Base-by-base conservation (phyloP, 1,140 invertebrate genomes). In the Melitaea cinxia region DNA sequence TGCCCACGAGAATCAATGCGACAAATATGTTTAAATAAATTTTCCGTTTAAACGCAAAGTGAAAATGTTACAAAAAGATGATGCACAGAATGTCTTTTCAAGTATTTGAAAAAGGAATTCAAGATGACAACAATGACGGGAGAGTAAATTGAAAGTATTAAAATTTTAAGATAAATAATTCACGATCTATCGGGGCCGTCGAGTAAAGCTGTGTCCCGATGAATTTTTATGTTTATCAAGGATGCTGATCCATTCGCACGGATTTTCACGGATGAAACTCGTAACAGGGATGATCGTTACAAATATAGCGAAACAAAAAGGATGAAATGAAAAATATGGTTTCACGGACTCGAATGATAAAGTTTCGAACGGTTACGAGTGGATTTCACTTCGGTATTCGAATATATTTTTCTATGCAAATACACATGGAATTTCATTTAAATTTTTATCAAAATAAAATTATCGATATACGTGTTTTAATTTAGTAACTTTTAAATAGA, bases 201-300 rank as follows among this genome's bases (percentile, higher is more conserved):
- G 47, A 61, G 45, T 55, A 59, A 57, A 62, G 42, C 56, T 49
- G 52, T 64, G 66, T 75, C 57, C 49, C 64, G 69, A 78, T 78
- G 66, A 73, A 73, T 73, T 75, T 78, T 78, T 77, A 75, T 78
- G 66, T 78, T 75, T 75, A 78, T 73, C 75, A 75, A 69, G 72
- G 66, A 71, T 68, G 59, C 56, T 62, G 75, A 72, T 75, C 73
- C 73, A 67, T 72, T 74, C 75, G 69, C 72, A 55, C 65, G 75
- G 68, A 75, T 75, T 77, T 75, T 57, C 57, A 45, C 55, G 70
- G 68, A 68, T 69, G 52, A 71, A 73, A 70, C 72, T 70, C 70
- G 60, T 71, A 69, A 65, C 63, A 35, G 70, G 73, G 60, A 70
- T 77, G 66, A 77, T 77, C 63, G 72, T 77, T 72, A 72, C 65